Evolutionary conservation across 2,113 vertebrate genomes (phyloP).

Genomic region (Gymnorhina tibicen): DNA sequence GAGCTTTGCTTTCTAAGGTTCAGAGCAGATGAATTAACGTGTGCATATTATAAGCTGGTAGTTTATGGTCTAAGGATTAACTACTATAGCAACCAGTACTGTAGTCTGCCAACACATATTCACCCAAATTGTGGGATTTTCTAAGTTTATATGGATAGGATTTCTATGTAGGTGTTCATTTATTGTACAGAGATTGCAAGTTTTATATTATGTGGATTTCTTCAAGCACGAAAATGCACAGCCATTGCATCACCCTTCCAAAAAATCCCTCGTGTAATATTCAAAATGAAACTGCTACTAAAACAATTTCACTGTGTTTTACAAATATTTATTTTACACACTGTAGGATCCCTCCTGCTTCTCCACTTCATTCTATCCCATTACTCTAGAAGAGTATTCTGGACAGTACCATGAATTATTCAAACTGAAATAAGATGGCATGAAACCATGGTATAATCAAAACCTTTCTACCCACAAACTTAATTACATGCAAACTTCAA

Average conservation of each 20-base stretch:
- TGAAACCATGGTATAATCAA: background rate
- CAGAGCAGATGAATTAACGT: slow-evolving; percentile 45
- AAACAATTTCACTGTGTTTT: background rate
- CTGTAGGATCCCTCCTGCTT: background rate
- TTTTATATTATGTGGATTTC: background rate
- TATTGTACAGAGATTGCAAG: background rate
- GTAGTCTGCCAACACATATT: slow-evolving; percentile 30
- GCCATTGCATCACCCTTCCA: background rate
- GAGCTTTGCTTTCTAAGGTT: slow-evolving; percentile 28
- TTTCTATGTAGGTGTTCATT: slow-evolving; percentile 17
- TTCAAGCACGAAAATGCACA: background rate
- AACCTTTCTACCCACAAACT: background rate
- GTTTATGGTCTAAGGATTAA: slow-evolving; percentile 64
- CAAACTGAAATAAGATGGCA: background rate
- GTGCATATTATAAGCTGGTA: slow-evolving; percentile 23
- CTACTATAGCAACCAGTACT: slow-evolving; percentile 67
- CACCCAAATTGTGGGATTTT: slow-evolving; percentile 37
- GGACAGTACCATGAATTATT: background rate
- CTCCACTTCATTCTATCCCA: background rate
- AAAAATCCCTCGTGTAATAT: background rate
- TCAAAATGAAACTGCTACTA: background rate
- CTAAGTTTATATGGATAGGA: slow-evolving; percentile 12
- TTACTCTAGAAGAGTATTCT: background rate
- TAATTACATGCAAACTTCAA: background rate
- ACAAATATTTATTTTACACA: background rate